Conservation (phyloP, 2,113 vertebrate species). For the Pseudonaja textilis region DNA sequence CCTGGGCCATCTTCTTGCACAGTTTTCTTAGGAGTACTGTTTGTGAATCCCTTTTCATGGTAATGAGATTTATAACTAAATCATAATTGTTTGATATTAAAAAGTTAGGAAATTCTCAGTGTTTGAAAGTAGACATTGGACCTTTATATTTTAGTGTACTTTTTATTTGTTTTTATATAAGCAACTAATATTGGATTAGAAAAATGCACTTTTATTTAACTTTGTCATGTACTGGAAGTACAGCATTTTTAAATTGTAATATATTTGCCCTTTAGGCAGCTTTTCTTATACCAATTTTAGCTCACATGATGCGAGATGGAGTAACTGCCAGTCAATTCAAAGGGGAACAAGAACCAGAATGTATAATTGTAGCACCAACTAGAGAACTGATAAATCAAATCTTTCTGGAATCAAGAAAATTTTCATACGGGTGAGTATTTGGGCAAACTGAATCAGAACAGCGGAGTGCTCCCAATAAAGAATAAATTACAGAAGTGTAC, state of each 20-base stretch:
- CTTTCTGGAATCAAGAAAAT: slow-evolving; percentile 91
- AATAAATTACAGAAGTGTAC: background rate
- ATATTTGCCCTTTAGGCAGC: slow-evolving; percentile 76
- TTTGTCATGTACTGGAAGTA: background rate
- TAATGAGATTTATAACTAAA: background rate
- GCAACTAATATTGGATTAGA: background rate
- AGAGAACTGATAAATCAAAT: slow-evolving; percentile 94
- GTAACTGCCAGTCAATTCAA: slow-evolving; percentile 81
- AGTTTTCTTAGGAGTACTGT: background rate
- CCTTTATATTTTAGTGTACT: background rate
- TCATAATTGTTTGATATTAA: background rate
- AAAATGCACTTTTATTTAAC: background rate
- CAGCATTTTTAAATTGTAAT: background rate
- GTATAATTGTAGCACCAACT: slow-evolving; percentile 89
- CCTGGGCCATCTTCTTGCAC: no score
- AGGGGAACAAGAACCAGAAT: slow-evolving; percentile 86
- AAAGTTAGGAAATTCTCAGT: background rate
- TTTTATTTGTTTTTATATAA: background rate
- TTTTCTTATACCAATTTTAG: slow-evolving; percentile 90
- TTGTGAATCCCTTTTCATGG: background rate
- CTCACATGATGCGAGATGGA: slow-evolving; percentile 83
- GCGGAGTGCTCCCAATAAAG: background rate
- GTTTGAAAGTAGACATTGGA: background rate
- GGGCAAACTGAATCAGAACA: background rate
- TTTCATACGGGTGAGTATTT: slow-evolving; percentile 81